These are phyloP conservation scores for Meteorus sp. DNA, from an alignment of 1,140 invertebrate species.

Conservation along the genomic window DNA sequence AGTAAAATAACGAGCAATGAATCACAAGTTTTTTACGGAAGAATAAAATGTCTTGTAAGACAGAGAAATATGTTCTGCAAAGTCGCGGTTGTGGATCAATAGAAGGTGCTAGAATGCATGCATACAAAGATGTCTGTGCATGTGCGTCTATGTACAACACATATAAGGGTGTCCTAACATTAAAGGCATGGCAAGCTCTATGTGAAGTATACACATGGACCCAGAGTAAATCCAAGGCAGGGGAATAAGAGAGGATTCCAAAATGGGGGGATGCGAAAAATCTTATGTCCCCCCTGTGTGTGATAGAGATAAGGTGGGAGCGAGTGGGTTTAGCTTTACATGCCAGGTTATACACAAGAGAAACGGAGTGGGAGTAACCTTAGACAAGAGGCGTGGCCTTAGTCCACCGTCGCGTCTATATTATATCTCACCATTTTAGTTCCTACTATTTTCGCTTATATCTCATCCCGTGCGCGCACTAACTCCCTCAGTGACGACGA, in stretches of 20 bases:
- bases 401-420: slow-evolving; percentile 16
- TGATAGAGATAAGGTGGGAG: slow-evolving; percentile 23
- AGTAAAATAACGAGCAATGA: no score
- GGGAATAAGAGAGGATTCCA: not conserved
- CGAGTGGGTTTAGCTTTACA: not conserved
- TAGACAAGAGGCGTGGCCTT: slow-evolving; percentile 59
- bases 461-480: no score
- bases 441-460: no score
- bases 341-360: not conserved
- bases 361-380: slow-evolving; percentile 50
- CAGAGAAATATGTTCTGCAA: no score
- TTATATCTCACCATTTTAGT: slow-evolving; percentile 18
- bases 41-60: no score
- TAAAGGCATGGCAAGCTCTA: not conserved
- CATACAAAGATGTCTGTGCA: no score
- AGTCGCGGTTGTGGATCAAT: slow-evolving; percentile 54
- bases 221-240: not conserved
- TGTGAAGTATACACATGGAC: not conserved
- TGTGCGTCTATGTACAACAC: no score
- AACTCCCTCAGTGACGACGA: no score
- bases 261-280: slow-evolving; percentile 36
- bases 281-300: slow-evolving; percentile 23
- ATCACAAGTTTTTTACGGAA: no score
- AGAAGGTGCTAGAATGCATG: slow-evolving; percentile 39
- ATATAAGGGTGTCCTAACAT: not conserved